Evolutionary conservation across 2,888 invertebrate species (phyloP).

Genomic region (Acleris sparsana): DNA sequence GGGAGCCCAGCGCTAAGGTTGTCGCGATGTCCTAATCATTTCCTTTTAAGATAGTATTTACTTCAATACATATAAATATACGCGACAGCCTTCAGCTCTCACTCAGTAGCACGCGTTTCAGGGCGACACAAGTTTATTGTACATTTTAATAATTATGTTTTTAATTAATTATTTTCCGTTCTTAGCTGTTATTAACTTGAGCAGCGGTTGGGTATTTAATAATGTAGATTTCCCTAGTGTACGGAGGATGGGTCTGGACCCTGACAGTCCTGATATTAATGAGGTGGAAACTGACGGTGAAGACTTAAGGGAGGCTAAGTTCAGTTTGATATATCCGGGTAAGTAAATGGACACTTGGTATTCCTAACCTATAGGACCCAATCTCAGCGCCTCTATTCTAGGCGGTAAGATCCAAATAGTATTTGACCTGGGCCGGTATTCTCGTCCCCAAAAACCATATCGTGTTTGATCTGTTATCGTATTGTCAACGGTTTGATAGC

Average conservation of each 20-base stretch:
- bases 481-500: too few relatives aligned
- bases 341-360: slow-evolving; percentile 4
- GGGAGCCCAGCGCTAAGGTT: slow-evolving; percentile 26
- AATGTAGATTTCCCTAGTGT: slow-evolving; percentile 40
- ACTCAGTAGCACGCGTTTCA: slow-evolving; percentile 11
- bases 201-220: slow-evolving; percentile 49
- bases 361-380: too few relatives aligned
- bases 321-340: slow-evolving; percentile 43
- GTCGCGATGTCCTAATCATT: neutral
- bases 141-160: slow-evolving; percentile 2
- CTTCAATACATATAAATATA: slow-evolving; percentile 21
- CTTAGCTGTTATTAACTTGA: slow-evolving; percentile 20
- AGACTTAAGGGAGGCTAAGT: slow-evolving; percentile 36
- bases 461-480: too few relatives aligned
- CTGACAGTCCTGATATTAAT: slow-evolving; percentile 2
- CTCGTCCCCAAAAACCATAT: too few relatives aligned
- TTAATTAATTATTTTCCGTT: slow-evolving; percentile 4
- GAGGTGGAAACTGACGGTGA: slow-evolving; percentile 36
- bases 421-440: too few relatives aligned
- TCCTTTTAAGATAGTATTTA: slow-evolving; percentile 9
- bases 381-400: too few relatives aligned
- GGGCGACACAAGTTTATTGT: neutral
- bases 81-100: slow-evolving; percentile 2
- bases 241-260: slow-evolving; percentile 22
- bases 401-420: too few relatives aligned